A percentile compares a stretch with the other conserved stretches of the same genome.
Evolutionary conservation across 2,888 invertebrate species (phyloP).

Genomic region (Trimorus sp.): DNA sequence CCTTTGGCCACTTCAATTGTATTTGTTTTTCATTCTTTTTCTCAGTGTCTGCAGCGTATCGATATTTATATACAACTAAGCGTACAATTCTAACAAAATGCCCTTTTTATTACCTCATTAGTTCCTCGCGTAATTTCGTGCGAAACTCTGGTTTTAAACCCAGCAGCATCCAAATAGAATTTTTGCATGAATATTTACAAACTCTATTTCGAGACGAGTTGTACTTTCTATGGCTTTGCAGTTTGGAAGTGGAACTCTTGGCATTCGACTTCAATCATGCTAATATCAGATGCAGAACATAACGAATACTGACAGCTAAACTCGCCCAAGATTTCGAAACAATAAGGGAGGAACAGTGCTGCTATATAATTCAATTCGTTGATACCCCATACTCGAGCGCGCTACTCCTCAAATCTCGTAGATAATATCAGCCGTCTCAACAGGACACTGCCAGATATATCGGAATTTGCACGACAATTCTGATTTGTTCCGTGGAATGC

Average conservation of each 20-base stretch:
- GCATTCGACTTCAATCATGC: neutral
- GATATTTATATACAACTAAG: no score
- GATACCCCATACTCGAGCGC: neutral
- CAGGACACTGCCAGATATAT: neutral
- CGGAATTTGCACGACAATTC: neutral
- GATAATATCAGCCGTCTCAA: neutral
- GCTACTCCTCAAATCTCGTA: neutral
- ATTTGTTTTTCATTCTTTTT: no score
- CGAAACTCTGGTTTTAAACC: no score
- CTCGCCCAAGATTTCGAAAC: slow-evolving; percentile 1
- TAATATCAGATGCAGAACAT: slow-evolving; percentile 8
- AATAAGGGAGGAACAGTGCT: neutral
- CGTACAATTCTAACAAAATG: no score
- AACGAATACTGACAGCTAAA: slow-evolving; percentile 10
- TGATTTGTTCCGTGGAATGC: neutral
- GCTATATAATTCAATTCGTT: slow-evolving; percentile 10
- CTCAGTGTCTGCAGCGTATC: no score
- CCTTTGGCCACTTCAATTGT: no score
- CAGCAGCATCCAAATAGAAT: no score
- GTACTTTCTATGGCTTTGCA: neutral
- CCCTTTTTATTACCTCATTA: no score
- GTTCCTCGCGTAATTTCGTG: no score
- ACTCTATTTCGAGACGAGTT: neutral
- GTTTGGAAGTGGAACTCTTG: neutral
- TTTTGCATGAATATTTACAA: no score